Percentiles rank a stretch among this genome's conserved stretches.
phyloP scores from a whole-genome alignment of 1,140 invertebrate genomes.

The silkworm (Bombyx mori) region DNA sequence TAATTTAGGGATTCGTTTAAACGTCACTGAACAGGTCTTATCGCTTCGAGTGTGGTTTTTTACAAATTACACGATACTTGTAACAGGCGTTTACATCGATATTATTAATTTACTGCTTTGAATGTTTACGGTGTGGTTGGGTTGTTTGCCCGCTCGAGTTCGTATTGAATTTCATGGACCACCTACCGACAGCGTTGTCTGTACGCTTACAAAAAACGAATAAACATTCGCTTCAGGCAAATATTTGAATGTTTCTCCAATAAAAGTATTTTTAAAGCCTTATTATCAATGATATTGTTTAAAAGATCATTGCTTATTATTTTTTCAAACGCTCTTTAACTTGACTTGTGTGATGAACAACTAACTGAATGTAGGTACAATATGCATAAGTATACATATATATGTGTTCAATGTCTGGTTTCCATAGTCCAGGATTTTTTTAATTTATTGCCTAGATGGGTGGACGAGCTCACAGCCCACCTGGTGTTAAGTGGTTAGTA shows the following conservation, averaged over 20 bases:
- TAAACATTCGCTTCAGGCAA: neutral
- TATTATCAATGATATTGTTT: too few species aligned
- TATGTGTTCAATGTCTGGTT: too few species aligned
- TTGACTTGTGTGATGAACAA: neutral
- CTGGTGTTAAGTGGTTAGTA: too few species aligned
- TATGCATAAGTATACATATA: too few species aligned
- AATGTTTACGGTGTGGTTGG: constrained; percentile 6
- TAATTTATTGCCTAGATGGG: too few species aligned
- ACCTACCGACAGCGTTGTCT: constrained; percentile 7
- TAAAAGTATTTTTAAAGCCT: neutral
- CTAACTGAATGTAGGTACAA: neutral
- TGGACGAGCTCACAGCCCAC: too few species aligned
- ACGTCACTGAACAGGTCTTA: too few species aligned
- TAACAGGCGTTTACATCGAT: constrained; percentile 21
- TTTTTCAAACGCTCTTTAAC: neutral
- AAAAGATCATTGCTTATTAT: neutral
- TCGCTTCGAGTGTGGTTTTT: too few species aligned
- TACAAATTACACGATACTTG: constrained; percentile 12
- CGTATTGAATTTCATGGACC: constrained; percentile 13
- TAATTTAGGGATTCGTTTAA: too few species aligned
- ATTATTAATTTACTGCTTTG: constrained; percentile 17
- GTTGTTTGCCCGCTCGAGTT: constrained; percentile 18
- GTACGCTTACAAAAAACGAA: constrained; percentile 10
- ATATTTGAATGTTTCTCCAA: neutral
- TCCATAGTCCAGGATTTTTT: too few species aligned